These are phyloP conservation scores for Diadophis punctatus DNA, from an alignment of 2,113 vertebrate genomes.

Conservation along the genomic window DNA sequence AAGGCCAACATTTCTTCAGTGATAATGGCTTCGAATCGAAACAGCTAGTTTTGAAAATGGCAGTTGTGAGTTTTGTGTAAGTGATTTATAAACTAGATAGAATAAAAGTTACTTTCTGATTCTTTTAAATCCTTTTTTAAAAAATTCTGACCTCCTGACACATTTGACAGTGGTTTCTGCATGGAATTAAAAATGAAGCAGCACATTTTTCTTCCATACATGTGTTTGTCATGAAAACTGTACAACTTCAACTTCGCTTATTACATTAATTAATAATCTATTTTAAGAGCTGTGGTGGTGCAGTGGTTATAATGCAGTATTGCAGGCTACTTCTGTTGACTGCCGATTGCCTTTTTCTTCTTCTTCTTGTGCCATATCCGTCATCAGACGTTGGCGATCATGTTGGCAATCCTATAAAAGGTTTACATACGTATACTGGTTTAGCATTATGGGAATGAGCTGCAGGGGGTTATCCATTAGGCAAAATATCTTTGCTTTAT, in stretches of 20 bases:
- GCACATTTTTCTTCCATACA: neutral
- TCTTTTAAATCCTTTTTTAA: neutral
- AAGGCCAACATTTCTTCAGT: neutral
- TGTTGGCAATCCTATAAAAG: no score
- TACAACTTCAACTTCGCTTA: constrained; percentile 32
- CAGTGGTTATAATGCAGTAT: no score
- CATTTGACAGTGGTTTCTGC: neutral
- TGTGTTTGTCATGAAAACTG: constrained; percentile 26
- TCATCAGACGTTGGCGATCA: no score
- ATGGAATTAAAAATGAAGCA: neutral
- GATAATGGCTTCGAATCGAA: neutral
- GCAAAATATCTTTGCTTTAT: neutral
- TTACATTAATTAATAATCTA: constrained; percentile 50
- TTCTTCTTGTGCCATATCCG: no score
- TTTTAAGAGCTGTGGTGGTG: constrained; percentile 21
- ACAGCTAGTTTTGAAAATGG: neutral
- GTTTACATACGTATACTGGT: neutral
- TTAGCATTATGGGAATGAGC: neutral
- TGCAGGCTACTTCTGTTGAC: no score
- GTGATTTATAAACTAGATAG: neutral
- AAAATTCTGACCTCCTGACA: neutral
- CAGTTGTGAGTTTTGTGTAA: neutral
- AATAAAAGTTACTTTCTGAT: neutral
- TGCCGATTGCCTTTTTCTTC: no score
- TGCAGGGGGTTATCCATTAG: neutral